Evolutionary conservation across 2,888 invertebrate genomes (phyloP).

Genomic region (Diarsia rubi): DNA sequence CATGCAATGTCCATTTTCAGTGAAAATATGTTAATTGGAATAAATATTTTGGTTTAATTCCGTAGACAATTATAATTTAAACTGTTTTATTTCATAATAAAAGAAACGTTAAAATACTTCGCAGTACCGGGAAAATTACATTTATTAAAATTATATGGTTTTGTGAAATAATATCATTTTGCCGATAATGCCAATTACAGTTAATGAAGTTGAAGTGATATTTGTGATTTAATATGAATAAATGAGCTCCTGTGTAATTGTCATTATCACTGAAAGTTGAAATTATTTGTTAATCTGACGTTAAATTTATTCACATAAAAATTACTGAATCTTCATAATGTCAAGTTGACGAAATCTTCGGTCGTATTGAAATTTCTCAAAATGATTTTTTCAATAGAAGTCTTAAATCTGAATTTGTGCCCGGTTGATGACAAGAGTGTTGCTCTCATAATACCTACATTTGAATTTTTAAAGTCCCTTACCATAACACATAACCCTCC

Average conservation of each 20-base stretch:
- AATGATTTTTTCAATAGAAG: not conserved
- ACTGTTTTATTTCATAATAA: not conserved
- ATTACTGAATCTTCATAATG: not conserved
- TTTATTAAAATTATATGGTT: not conserved
- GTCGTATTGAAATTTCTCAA: not conserved
- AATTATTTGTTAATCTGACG: not conserved
- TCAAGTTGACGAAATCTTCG: not conserved
- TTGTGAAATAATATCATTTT: not conserved
- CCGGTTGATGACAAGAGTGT: not conserved
- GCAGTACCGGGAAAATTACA: too few species aligned
- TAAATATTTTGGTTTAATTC: not conserved
- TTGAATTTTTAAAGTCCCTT: too few species aligned
- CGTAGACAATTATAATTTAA: not conserved
- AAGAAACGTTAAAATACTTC: not conserved
- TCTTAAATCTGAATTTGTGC: not conserved
- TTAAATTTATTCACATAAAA: not conserved
- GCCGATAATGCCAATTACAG: not conserved
- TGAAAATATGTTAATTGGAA: constrained; percentile 27
- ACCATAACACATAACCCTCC: too few species aligned
- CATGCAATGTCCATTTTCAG: constrained; percentile 33
- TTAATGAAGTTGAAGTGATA: not conserved
- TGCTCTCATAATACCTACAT: too few species aligned
- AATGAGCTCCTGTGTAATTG: not conserved
- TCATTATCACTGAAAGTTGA: not conserved
- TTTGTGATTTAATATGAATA: not conserved